A percentile compares a stretch with the other conserved stretches of the same genome.
Conservation (phyloP, 2,797 vertebrate species). For the Hephaestus fuliginosus region DNA sequence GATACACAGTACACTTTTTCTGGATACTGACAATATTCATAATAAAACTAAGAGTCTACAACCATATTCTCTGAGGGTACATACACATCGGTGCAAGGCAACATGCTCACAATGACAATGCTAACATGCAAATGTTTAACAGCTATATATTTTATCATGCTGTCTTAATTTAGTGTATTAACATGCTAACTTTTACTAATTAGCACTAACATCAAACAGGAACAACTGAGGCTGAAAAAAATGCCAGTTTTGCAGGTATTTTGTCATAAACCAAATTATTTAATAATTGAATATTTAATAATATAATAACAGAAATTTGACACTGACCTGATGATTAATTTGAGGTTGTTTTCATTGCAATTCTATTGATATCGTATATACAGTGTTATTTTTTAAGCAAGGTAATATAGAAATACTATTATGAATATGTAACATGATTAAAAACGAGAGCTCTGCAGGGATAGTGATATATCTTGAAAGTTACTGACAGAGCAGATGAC, state of each 20-base stretch:
- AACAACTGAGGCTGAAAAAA: neutral
- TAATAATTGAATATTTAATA: too few relatives aligned
- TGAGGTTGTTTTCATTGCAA: neutral
- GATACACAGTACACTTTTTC: too few relatives aligned
- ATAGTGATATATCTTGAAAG: neutral
- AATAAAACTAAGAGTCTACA: too few relatives aligned
- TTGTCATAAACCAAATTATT: neutral
- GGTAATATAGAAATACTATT: neutral
- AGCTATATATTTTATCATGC: neutral
- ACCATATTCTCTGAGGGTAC: too few relatives aligned
- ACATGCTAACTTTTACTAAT: neutral
- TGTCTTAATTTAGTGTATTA: neutral
- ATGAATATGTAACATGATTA: neutral
- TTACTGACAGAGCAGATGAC: neutral
- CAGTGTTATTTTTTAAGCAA: neutral
- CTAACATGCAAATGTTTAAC: neutral
- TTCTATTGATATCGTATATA: neutral
- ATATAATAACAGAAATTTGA: neutral
- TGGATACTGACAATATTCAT: too few relatives aligned
- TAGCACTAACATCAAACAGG: neutral
- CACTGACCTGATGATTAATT: too few relatives aligned
- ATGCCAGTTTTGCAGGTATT: neutral
- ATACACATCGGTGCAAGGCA: too few relatives aligned
- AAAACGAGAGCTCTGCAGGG: neutral
- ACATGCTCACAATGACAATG: too few relatives aligned